phyloP scores from a whole-genome alignment of 2,113 vertebrate genomes.

The Centropus bengalensis region DNA sequence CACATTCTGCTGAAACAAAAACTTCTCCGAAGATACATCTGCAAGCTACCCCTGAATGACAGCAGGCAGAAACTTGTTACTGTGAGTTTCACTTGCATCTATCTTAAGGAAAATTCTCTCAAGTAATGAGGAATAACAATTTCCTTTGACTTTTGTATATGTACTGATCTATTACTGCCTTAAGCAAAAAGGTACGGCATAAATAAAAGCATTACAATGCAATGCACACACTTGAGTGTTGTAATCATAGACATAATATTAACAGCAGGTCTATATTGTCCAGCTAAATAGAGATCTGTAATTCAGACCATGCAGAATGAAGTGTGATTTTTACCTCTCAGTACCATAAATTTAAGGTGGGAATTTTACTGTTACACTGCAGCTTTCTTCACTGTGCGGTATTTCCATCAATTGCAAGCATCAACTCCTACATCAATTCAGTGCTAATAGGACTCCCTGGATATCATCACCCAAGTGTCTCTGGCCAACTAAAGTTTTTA shows the following conservation, averaged over 20 bases:
- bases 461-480: conserved; percentile 42
- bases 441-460: conserved; percentile 43
- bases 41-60: not conserved
- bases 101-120: not conserved
- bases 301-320: conserved; percentile 74
- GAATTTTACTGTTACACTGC: conserved; percentile 3
- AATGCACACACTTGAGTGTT: not conserved
- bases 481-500: conserved; percentile 68
- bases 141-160: not conserved
- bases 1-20: not conserved
- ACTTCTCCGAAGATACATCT: not conserved
- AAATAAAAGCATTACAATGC: conserved; percentile 70
- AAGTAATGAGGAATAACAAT: not conserved
- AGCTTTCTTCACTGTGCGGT: not conserved
- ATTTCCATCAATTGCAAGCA: conserved; percentile 14
- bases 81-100: not conserved
- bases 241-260: conserved; percentile 64
- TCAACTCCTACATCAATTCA: conserved; percentile 46
- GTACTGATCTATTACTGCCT: not conserved
- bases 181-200: not conserved
- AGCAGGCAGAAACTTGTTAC: not conserved
- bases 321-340: conserved; percentile 50
- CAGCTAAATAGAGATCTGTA: conserved; percentile 74
- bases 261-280: conserved; percentile 61
- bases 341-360: conserved; percentile 66